Evolutionary conservation across 2,888 invertebrate species (phyloP), one percentile per base, ranked within the genome.

Genomic region (Neria commutata): DNA sequence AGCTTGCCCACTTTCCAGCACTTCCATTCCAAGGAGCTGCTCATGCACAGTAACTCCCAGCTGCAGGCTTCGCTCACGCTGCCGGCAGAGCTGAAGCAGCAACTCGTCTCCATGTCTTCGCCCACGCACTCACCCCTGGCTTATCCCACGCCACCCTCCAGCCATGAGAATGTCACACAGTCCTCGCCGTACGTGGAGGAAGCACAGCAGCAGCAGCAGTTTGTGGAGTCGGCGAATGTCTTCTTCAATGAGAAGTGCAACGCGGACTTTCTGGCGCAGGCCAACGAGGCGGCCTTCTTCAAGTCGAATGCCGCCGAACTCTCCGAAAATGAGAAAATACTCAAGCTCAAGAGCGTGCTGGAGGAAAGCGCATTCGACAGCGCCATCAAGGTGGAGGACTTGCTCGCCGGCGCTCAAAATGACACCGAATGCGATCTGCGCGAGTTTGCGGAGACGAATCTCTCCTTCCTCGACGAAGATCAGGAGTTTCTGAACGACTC

Each of bases 71-170:
- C 81, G 26, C 80, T 63, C 55, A 81, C 79, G 42, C 82, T 79
- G 67, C 72, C 61, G 67, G 60, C 45, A 34, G 46, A 67, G 34
- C 40, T 59, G 26, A 59, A 57, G 45, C 63, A 61, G 51, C 67
- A 59, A 24, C 37, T 70, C 63, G 65, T 64, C 42, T 65, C 86
- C 84, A 53, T 84, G 84, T 84, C 86, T 65, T 88, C 88, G 1
- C 88, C 89, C 0, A 69, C 88, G 61, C 87, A 88, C 64, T 88
- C 88, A 25, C 89, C 89, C 0, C 85, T 93, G 70, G 87, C 91
- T 21, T 94, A 93, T 76, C 93, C 94, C 2, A 94, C 94, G 8
- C 94, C 94, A 21, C 93, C 94, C 3, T 92, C 93, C 1, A 93
- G 92, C 68, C 92, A 92, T 70, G 93, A 92, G 82, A 91, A 91